Conservation (phyloP, 2,888 invertebrate species). For the Chalcosyrphus nemorum region DNA sequence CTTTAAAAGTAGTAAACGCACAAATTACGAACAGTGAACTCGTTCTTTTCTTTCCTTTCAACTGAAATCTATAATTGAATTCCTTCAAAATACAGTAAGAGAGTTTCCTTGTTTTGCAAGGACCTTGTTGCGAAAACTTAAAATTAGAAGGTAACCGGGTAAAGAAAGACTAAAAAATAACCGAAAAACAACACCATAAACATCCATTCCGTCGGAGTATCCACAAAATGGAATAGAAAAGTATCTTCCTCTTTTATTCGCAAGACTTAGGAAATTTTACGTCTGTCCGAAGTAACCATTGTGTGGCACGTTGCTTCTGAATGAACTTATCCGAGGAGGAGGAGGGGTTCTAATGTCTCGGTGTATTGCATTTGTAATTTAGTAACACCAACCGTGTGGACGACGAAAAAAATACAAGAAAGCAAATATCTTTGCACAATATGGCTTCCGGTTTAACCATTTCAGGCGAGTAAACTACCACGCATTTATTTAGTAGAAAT, state of each 20-base stretch:
- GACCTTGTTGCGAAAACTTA: neutral
- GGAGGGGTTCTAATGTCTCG: constrained; percentile 12
- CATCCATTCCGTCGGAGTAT: neutral
- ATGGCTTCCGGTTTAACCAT: constrained; percentile 22
- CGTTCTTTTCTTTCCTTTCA: neutral
- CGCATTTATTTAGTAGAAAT: neutral
- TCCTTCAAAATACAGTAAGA: neutral
- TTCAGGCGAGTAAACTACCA: neutral
- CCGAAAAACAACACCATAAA: constrained; percentile 8
- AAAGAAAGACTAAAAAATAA: neutral
- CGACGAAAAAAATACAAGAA: neutral
- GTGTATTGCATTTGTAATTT: constrained; percentile 3
- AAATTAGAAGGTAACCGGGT: constrained; percentile 3
- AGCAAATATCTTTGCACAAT: neutral
- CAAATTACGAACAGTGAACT: neutral
- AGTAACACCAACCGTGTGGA: neutral
- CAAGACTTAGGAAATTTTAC: neutral
- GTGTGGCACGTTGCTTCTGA: neutral
- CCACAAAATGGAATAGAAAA: neutral
- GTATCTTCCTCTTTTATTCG: neutral
- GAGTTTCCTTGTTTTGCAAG: neutral
- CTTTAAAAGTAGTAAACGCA: neutral
- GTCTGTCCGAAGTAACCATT: neutral
- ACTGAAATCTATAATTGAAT: neutral
- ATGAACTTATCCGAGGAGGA: neutral